Evolutionary conservation across 2,797 vertebrate genomes (phyloP), one percentile per base, ranked within the genome.

Genomic region (Cryptoblepharus egeriae): DNA sequence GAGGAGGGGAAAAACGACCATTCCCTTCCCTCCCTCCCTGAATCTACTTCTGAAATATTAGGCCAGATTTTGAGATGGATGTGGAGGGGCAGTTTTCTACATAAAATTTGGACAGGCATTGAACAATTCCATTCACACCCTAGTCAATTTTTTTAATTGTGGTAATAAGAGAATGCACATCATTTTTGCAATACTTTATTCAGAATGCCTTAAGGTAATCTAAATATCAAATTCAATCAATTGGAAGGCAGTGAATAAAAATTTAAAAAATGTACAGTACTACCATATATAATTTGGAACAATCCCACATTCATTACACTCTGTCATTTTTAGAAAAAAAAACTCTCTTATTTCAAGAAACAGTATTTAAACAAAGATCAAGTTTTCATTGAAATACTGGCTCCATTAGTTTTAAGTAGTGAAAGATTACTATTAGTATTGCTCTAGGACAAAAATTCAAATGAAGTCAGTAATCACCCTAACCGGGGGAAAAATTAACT

Each of bases 161-260:
- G 26, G 5, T 35, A 83, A 67, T 24, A 55, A 63, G 15, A 80
- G 49, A n/a, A 15, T 57, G 32, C 39, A 73, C 45, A 72, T 4
- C n/a, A 45, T 77, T 91, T 88, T 87, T 86, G 77, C 69, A 88
- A 88, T 80, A 87, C 77, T 96, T 94, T 95, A 95, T 95, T 95
- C 58, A 84, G 79, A 90, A 79, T 32, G 87, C 80, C 87, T 90
- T 61, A 91, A 91, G 80, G 85, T 81, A 89, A 93, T 90, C 11
- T 15, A 69, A 71, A 85, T 90, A 92, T 73, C 80, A 81, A 93
- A 90, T 82, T 89, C 82, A 92, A 67, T 9, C 90, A 90, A 78
- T 85, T 91, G 90, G 82, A 76, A 88, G 45, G n/a, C 76, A 86
- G 88, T 79, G 84, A 81, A 80, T 3, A 89, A 58, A 92, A 90